phyloP scores from a whole-genome alignment of 1,140 invertebrate species.

The Homarus americanus region DNA sequence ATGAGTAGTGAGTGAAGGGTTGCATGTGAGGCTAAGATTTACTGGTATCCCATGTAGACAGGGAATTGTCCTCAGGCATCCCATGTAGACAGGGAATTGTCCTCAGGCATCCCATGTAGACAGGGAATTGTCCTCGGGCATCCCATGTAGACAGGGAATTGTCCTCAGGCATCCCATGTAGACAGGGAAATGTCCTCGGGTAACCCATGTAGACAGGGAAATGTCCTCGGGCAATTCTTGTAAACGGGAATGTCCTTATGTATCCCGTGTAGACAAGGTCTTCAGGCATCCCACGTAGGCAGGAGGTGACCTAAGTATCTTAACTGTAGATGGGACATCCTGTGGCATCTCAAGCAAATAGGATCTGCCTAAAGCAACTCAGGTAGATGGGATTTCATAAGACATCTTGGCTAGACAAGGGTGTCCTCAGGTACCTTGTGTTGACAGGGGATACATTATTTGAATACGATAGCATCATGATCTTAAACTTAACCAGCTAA shows the following conservation, averaged over 20 bases:
- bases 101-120: constrained; percentile 14
- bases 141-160: background rate
- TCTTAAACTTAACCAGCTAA: constrained; percentile 21
- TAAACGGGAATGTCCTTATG: background rate
- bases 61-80: background rate
- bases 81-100: no score
- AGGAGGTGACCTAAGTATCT: background rate
- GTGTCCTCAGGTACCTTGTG: background rate
- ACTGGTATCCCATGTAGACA: constrained; percentile 22
- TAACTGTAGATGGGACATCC: background rate
- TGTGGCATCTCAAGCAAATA: background rate
- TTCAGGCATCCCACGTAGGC: background rate
- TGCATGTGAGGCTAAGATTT: constrained; percentile 46
- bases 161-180: background rate
- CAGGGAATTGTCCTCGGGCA: background rate
- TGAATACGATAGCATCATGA: constrained; percentile 53
- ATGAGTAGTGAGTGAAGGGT: constrained; percentile 49
- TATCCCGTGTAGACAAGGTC: background rate
- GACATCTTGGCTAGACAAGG: background rate
- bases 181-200: no score
- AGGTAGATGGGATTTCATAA: background rate
- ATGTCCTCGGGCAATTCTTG: background rate
- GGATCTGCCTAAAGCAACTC: background rate
- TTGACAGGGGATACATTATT: constrained; percentile 15
- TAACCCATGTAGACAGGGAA: constrained; percentile 23